Base-by-base conservation (phyloP, 2,113 vertebrate genomes). In the Macheiramphus alcinus region DNA sequence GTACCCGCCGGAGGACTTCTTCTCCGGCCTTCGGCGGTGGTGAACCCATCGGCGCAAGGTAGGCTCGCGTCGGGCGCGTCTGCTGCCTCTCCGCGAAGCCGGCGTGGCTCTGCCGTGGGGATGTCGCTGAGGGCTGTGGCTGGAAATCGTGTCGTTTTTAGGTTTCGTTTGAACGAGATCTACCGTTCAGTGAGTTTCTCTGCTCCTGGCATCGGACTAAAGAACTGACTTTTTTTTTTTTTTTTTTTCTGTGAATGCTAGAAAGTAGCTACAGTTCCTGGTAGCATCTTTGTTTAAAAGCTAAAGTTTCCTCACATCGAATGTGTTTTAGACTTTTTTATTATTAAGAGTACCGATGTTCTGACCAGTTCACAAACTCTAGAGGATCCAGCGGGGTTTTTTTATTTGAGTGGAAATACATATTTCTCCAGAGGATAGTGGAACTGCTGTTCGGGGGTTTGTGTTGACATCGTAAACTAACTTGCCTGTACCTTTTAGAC, bases 21-120 rank as follows among this genome's bases (percentile, higher is more conserved):
- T 36, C 66, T 74, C 27, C 3, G 17, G 63, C 86, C 21, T 62
- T 56, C 16, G 20, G 81, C 7, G 21, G 72, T 56, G 21, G 34
- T 55, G 73, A 91, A 32, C 61, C 88, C 68, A 22, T n/a, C 20
- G 47, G 34, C 8, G 8, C 88, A 72, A 98, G 98, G 98, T 96
- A 97, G 93, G 97, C 17, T 91, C 26, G 20, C 12, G 13, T 80
- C 11, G 8, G 43, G 52, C 0, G 0, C 0, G 1, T n/a, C 59
- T 31, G 27, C 55, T 91, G 40, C n/a, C 18, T 50, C 83, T 80
- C 22, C 31, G 16, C 72, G 23, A 53, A 47, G 80, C 36, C 10
- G 8, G 22, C 3, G 9, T 9, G 81, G 59, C 61, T 55, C 34
- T 70, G 75, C 72, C 42, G 4, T 15, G 10, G 50, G 32, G 31